Conservation (phyloP, 2,888 invertebrate genomes). For the Blastobasis adustella region DNA sequence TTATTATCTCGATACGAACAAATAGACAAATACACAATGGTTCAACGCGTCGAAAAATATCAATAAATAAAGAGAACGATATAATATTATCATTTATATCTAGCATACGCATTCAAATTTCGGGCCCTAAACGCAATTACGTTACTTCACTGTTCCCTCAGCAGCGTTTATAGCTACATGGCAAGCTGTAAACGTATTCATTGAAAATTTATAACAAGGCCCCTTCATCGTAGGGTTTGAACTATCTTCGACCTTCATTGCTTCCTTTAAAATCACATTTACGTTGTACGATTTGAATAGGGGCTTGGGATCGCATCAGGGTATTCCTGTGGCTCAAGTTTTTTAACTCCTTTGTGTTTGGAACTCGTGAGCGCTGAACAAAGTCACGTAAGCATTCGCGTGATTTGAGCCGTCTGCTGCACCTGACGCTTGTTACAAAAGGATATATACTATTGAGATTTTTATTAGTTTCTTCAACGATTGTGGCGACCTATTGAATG, state of each 20-base stretch:
- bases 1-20: too few species aligned
- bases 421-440: constrained; percentile 30
- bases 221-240: constrained; percentile 9
- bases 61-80: too few species aligned
- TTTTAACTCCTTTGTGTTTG: constrained; percentile 36
- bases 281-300: background rate
- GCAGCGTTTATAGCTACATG: constrained; percentile 31
- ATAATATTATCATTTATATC: too few species aligned
- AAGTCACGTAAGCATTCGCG: constrained; percentile 26
- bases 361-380: constrained; percentile 18
- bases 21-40: too few species aligned
- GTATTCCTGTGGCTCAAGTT: constrained; percentile 39
- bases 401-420: constrained; percentile 13
- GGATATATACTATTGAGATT: constrained; percentile 2
- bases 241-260: constrained; percentile 12
- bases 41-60: too few species aligned
- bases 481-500: too few species aligned
- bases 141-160: constrained; percentile 27
- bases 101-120: constrained; percentile 8
- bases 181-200: constrained; percentile 34
- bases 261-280: too few species aligned
- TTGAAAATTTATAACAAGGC: constrained; percentile 29
- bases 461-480: too few species aligned
- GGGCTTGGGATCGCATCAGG: constrained; percentile 27
- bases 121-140: constrained; percentile 19